phyloP scores from a whole-genome alignment of 2,113 vertebrate genomes.

The Climacteris rufus region DNA sequence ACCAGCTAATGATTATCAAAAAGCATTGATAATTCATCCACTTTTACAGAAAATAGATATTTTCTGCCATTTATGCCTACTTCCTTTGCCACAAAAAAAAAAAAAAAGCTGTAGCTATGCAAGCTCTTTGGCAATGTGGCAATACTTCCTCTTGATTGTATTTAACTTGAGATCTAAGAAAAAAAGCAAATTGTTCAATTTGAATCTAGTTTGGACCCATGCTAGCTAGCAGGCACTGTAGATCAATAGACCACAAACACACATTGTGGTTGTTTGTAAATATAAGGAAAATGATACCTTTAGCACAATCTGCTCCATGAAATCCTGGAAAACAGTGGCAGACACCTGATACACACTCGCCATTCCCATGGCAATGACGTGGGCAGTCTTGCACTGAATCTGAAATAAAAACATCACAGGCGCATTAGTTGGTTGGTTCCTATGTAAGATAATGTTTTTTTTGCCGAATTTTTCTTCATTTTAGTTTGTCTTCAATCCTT shows the following conservation, averaged over 20 bases:
- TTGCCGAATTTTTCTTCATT: neutral
- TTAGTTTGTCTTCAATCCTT: neutral
- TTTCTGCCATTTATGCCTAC: slow-evolving; percentile 46
- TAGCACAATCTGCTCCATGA: slow-evolving; percentile 95
- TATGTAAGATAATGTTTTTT: neutral
- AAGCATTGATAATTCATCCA: slow-evolving; percentile 47
- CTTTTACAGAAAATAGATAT: slow-evolving; percentile 53
- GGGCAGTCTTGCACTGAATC: slow-evolving; percentile 98
- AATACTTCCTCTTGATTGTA: neutral
- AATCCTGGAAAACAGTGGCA: slow-evolving; percentile 98
- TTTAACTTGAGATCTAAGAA: neutral
- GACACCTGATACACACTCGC: slow-evolving; percentile 94
- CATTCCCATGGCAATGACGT: slow-evolving; percentile 95
- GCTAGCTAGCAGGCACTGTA: neutral
- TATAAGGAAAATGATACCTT: slow-evolving; percentile 79
- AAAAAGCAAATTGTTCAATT: neutral
- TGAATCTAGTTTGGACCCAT: neutral
- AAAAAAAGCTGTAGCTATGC: neutral
- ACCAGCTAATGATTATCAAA: slow-evolving; percentile 44
- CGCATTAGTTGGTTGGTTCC: neutral
- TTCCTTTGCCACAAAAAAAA: slow-evolving; percentile 30
- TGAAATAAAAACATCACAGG: slow-evolving; percentile 64
- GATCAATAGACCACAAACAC: neutral
- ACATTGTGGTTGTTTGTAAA: slow-evolving; percentile 2
- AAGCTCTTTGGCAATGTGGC: neutral